Conservation (phyloP, 1,140 invertebrate genomes). For the Bemisia tabaci region DNA sequence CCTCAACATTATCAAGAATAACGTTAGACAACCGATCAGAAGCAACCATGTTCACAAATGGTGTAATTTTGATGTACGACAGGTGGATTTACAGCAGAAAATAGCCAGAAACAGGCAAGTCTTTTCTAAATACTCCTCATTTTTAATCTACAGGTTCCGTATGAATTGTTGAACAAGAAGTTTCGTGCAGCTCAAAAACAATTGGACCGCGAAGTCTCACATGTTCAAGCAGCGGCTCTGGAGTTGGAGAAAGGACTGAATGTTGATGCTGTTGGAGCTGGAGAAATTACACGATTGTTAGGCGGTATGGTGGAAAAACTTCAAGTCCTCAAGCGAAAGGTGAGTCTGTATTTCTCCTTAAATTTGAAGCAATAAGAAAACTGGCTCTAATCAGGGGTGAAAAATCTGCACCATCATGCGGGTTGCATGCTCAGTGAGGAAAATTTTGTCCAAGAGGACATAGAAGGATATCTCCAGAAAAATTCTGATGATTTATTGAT, state of each 20-base stretch:
- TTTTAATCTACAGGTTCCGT: constrained; percentile 66
- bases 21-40: too few relatives aligned
- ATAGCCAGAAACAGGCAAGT: not conserved
- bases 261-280: constrained; percentile 36
- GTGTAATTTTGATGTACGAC: too few relatives aligned
- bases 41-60: too few relatives aligned
- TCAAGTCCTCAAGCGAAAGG: constrained; percentile 80
- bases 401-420: too few relatives aligned
- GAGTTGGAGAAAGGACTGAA: constrained; percentile 68
- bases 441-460: too few relatives aligned
- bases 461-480: too few relatives aligned
- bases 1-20: too few relatives aligned
- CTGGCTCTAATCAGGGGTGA: too few relatives aligned
- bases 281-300: constrained; percentile 63
- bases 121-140: not conserved
- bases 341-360: constrained; percentile 24
- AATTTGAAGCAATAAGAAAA: too few relatives aligned
- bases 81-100: not conserved
- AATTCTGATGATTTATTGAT: too few relatives aligned
- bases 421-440: too few relatives aligned
- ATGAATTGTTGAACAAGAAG: constrained; percentile 95
- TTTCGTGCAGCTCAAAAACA: constrained; percentile 90
- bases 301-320: constrained; percentile 81
- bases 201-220: constrained; percentile 82
- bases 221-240: constrained; percentile 58